Evolutionary conservation across 2,113 vertebrate species (phyloP).

Genomic region (Melanerpes aurifrons): DNA sequence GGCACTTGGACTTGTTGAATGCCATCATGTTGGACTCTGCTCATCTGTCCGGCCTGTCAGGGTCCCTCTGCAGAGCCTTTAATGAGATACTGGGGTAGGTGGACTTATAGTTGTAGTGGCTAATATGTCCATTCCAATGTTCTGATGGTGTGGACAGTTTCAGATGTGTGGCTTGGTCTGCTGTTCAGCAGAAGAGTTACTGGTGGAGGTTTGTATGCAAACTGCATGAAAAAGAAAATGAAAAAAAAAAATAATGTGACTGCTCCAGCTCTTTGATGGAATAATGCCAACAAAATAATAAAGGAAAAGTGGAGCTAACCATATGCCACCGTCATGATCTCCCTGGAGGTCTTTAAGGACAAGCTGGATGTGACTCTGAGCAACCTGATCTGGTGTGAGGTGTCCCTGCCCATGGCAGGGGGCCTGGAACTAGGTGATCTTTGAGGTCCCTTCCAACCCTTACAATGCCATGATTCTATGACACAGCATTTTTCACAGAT

Average conservation of each 20-base stretch:
- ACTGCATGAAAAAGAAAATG: background rate
- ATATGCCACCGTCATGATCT: background rate
- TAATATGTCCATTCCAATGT: background rate
- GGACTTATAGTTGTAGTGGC: background rate
- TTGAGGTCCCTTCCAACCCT: too few relatives aligned
- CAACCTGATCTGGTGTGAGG: too few relatives aligned
- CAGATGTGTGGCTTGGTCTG: rapidly evolving
- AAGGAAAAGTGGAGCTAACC: background rate
- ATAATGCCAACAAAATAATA: background rate
- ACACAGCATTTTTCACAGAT: background rate
- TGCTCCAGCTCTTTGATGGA: background rate
- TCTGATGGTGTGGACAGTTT: background rate
- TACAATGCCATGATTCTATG: background rate
- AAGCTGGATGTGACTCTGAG: too few relatives aligned
- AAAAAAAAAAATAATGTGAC: background rate
- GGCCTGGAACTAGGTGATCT: too few relatives aligned
- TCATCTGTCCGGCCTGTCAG: too few relatives aligned
- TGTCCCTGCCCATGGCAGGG: too few relatives aligned
- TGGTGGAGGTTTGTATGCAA: background rate
- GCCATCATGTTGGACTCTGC: too few relatives aligned
- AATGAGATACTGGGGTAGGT: background rate
- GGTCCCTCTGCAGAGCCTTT: too few relatives aligned
- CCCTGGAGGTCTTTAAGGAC: too few relatives aligned
- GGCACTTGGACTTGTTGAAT: too few relatives aligned
- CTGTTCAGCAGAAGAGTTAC: background rate